Conservation (phyloP, 1,140 invertebrate species). For the Papilio dardanus region DNA sequence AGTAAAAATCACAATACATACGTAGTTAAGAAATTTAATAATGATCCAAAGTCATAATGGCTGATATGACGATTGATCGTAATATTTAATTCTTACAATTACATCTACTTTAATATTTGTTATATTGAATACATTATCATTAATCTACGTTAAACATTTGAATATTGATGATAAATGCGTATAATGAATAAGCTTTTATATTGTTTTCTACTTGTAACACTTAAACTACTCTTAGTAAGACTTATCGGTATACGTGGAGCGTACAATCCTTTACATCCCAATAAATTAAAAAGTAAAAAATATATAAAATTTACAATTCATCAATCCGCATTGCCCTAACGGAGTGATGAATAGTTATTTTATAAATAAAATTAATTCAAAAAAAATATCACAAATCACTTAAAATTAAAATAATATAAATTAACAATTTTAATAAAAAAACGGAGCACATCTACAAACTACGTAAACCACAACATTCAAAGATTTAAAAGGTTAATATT, state of each 20-base stretch:
- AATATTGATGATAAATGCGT: conserved; percentile 18
- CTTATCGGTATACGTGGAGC: conserved; percentile 46
- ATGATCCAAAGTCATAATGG: conserved; percentile 78
- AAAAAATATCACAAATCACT: conserved; percentile 31
- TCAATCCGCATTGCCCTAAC: conserved; percentile 80
- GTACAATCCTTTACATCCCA: conserved; percentile 37
- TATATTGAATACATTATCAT: conserved; percentile 27
- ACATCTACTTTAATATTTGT: neutral
- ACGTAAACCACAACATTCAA: conserved; percentile 62
- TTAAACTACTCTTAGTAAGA: conserved; percentile 38
- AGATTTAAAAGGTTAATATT: conserved; percentile 45
- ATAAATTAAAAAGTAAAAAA: neutral
- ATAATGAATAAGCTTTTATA: conserved; percentile 22
- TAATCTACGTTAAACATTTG: conserved; percentile 7
- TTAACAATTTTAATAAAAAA: conserved; percentile 47
- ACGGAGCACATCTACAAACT: conserved; percentile 59
- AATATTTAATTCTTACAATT: conserved; percentile 43
- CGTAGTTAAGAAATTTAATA: conserved; percentile 71
- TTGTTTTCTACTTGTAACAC: conserved; percentile 16
- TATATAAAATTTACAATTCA: conserved; percentile 60
- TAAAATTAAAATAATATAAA: conserved; percentile 38
- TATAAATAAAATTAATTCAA: conserved; percentile 41
- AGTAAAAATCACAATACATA: conserved; percentile 46
- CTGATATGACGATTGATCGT: conserved; percentile 76
- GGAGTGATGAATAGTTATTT: conserved; percentile 69